Base-by-base conservation (phyloP, 2,888 invertebrate genomes). In the Campoplex capitator region DNA sequence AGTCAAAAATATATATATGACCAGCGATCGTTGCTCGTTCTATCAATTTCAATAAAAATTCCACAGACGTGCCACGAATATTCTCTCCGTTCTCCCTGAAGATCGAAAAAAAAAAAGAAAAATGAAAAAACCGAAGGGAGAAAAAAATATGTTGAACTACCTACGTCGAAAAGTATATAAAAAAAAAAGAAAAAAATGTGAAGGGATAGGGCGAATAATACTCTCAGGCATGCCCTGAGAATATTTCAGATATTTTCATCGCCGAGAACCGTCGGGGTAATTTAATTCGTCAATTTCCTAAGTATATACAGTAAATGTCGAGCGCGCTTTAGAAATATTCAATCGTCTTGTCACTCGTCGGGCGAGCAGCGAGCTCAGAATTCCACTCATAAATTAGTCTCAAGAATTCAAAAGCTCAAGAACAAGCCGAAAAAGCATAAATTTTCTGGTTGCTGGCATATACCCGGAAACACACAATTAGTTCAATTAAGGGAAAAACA, bases 11-110 rank as follows among this genome's bases (percentile, higher is more conserved):
- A 32, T 73, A 56, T 51, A 54, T 79, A 23, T 6, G n/a, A 65
- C 8, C 0, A 56, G n/a, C 54, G 54, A 80, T 23, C 54, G 42
- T 51, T 58, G 81, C 58, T 62, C 77, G 51, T 78, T 78, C 84
- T 84, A 87, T 84, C 78, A 62, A 56, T 62, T 76, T 73, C 78
- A 87, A 87, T 87, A 87, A 81, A 87, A 87, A 87, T 87, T 87
- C 86, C 86, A 62, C 54, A 35, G 56, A 84, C 86, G 86, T 87
- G 81, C 86, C 78, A 70, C 78, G 86, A 84, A 87, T 87, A 84
- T 78, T 78, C 58, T 51, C 68, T 67, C 35, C n/a, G 48, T 45
- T 78, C 74, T 45, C 70, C n/a, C 74, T 28, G 56, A 68, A 74
- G 77, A 77, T 68, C 77, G 77, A 42, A 76, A 74, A 74, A 73